Evolutionary conservation across 1,140 invertebrate species (phyloP).

Genomic region (Amphibalanus amphitrite): DNA sequence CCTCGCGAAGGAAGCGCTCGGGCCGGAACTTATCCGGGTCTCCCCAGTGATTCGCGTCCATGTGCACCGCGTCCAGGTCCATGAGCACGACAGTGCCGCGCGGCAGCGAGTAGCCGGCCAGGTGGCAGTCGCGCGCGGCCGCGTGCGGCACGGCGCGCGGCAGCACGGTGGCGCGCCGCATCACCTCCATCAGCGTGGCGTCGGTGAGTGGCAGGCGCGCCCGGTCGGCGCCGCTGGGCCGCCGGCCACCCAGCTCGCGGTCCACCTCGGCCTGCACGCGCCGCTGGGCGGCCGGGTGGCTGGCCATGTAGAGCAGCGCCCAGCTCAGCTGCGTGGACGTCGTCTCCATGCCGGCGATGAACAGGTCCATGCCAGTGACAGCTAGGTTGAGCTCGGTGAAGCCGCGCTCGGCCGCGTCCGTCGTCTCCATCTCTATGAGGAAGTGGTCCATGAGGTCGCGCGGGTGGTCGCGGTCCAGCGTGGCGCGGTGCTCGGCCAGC

Average conservation of each 20-base stretch:
- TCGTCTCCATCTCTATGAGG: slow-evolving; percentile 22
- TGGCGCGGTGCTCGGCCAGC: slow-evolving; percentile 23
- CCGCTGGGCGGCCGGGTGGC: slow-evolving; percentile 24
- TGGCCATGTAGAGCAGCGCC: slow-evolving; percentile 25
- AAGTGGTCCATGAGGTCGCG: slow-evolving; percentile 30
- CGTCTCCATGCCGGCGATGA: slow-evolving; percentile 28
- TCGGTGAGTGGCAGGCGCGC: slow-evolving; percentile 49
- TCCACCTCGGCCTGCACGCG: slow-evolving; percentile 25
- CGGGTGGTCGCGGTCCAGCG: slow-evolving; percentile 22
- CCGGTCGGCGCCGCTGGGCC: slow-evolving; percentile 20
- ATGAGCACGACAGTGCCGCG: slow-evolving; percentile 43
- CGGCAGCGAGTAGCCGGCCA: slow-evolving; percentile 30
- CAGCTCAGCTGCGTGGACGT: slow-evolving; percentile 27
- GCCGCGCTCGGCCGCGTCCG: slow-evolving; percentile 3
- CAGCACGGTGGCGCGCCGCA: slow-evolving; percentile 62
- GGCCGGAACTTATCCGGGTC: slow-evolving; percentile 26
- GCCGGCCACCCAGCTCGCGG: slow-evolving; percentile 19
- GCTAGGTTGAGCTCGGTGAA: slow-evolving; percentile 14
- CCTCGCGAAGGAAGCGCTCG: slow-evolving; percentile 25
- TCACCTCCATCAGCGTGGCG: slow-evolving; percentile 67
- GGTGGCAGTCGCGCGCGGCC: slow-evolving; percentile 59
- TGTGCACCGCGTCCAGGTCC: slow-evolving; percentile 46
- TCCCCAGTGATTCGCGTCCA: slow-evolving; percentile 35
- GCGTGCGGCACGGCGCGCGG: slow-evolving; percentile 77
- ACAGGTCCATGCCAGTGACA: slow-evolving; percentile 19